phyloP scores from a whole-genome alignment of 1,140 invertebrate genomes.

The Bombus breviceps region DNA sequence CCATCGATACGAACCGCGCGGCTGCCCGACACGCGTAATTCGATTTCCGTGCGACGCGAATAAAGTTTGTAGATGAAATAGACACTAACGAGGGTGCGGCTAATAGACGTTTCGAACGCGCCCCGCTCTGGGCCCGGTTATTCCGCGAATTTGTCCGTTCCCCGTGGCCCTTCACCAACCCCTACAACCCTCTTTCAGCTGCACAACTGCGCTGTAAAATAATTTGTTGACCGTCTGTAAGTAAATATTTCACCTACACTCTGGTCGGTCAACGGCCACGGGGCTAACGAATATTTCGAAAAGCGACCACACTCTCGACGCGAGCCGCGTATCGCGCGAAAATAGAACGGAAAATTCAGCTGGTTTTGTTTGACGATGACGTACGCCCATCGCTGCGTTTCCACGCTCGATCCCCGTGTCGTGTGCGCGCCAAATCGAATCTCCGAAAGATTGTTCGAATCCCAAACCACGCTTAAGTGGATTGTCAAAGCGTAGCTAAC shows the following conservation, averaged over 20 bases:
- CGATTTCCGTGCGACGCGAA: constrained; percentile 40
- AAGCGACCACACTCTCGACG: not conserved
- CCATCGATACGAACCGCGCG: constrained; percentile 39
- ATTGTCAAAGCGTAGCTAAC: too few relatives aligned
- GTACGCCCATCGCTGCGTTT: too few relatives aligned
- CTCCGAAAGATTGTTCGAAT: too few relatives aligned
- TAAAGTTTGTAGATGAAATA: constrained; percentile 55
- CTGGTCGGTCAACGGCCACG: not conserved
- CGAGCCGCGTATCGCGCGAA: not conserved
- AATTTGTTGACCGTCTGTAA: constrained; percentile 44
- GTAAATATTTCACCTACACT: constrained; percentile 27
- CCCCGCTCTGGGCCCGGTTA: not conserved
- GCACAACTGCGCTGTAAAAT: constrained; percentile 21
- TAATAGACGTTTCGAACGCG: constrained; percentile 51
- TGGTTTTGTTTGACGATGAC: not conserved
- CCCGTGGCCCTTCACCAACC: too few relatives aligned
- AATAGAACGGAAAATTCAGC: not conserved
- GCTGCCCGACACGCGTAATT: constrained; percentile 41
- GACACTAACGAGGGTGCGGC: constrained; percentile 40
- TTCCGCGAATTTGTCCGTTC: constrained; percentile 6
- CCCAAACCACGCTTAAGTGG: too few relatives aligned
- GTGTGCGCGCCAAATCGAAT: too few relatives aligned
- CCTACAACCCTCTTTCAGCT: too few relatives aligned
- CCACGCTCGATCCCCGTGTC: too few relatives aligned
- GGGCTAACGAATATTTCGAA: constrained; percentile 25